A percentile compares a stretch with the other conserved stretches of the same genome.
Evolutionary conservation across 2,113 vertebrate genomes (phyloP).

Genomic region (Phoenicopterus ruber): DNA sequence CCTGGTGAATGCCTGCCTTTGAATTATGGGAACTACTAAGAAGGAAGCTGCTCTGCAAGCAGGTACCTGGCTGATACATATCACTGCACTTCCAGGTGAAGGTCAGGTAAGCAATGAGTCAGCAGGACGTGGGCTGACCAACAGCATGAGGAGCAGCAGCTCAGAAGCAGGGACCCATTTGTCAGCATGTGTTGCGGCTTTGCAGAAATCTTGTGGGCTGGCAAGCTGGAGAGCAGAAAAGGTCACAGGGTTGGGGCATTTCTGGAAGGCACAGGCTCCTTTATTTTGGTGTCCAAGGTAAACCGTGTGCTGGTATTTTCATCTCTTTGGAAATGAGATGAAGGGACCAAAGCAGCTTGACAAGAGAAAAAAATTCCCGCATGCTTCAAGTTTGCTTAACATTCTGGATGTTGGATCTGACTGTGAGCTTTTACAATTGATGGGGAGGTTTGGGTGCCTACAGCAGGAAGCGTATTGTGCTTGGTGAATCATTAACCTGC

Average conservation of each 20-base stretch:
- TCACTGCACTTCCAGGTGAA: neutral
- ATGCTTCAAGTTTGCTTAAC: neutral
- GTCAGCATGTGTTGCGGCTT: fast-evolving
- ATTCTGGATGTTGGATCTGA: neutral
- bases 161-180: neutral
- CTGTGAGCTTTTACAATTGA: neutral
- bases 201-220: neutral
- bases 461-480: neutral
- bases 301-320: neutral
- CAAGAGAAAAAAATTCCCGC: neutral
- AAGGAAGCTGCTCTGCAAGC: neutral
- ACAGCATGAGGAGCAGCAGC: neutral
- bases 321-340: neutral
- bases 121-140: neutral
- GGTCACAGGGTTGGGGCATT: neutral
- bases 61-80: neutral
- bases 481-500: neutral
- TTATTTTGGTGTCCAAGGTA: neutral
- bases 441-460: neutral
- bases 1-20: neutral
- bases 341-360: neutral
- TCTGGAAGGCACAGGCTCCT: neutral
- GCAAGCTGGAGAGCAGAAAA: neutral
- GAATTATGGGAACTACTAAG: neutral
- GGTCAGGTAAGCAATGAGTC: neutral